Evolutionary conservation across 2,113 vertebrate genomes (phyloP).

Genomic region (Tetrao urogallus): DNA sequence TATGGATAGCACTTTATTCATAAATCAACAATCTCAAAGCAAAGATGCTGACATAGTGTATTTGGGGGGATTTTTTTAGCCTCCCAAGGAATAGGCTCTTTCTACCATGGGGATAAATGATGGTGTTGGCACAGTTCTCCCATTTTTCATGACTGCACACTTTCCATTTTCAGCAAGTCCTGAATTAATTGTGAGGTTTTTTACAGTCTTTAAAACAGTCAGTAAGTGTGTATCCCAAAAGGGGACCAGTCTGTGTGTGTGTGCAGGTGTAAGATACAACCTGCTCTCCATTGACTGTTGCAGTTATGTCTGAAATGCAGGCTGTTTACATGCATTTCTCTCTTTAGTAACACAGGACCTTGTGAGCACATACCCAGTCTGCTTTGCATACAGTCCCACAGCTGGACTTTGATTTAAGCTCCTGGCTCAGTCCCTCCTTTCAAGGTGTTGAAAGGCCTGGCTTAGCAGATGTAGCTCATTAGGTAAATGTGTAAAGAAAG

Average conservation of each 20-base stretch:
- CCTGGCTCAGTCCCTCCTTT: not conserved
- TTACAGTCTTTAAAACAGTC: not conserved
- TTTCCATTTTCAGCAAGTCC: not conserved
- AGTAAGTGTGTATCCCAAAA: not conserved
- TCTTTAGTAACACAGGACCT: not conserved
- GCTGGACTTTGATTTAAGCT: not conserved
- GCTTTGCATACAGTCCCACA: not conserved
- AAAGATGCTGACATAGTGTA: not conserved
- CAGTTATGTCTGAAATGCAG: not conserved
- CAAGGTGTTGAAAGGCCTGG: not conserved
- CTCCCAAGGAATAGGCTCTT: constrained; percentile 8
- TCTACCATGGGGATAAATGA: not conserved
- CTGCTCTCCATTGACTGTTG: not conserved
- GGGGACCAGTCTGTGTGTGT: not conserved
- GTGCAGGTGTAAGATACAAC: not conserved
- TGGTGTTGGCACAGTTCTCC: not conserved
- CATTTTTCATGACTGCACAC: not conserved
- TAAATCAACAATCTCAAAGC: not conserved
- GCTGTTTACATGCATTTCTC: not conserved
- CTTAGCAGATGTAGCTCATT: not conserved
- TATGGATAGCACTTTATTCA: not conserved
- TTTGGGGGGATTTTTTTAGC: constrained; percentile 8
- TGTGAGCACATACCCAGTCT: not conserved
- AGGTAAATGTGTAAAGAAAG: not conserved
- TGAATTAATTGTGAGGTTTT: not conserved